Percentiles rank a stretch among this genome's conserved stretches.
phyloP scores from a whole-genome alignment of 2,888 invertebrate genomes.

The Ypsolopha scabrella region DNA sequence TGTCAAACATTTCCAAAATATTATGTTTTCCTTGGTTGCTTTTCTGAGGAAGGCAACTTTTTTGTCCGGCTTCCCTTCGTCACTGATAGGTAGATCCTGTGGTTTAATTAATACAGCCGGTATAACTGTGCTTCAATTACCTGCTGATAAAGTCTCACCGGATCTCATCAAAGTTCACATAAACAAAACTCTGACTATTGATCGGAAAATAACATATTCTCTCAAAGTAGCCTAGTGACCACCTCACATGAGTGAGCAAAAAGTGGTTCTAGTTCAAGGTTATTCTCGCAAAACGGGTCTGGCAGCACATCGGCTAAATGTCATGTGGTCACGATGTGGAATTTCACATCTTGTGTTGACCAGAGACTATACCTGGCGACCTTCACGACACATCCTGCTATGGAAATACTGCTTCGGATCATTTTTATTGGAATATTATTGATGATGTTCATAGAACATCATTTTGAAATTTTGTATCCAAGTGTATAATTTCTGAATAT shows the following conservation, averaged over 20 bases:
- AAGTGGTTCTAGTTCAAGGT: conserved; percentile 38
- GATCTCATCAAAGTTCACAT: no score
- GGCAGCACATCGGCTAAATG: conserved; percentile 1
- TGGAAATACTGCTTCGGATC: neutral
- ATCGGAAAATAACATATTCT: neutral
- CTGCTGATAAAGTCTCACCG: no score
- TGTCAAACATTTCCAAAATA: no score
- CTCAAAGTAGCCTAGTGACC: neutral
- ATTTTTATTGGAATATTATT: neutral
- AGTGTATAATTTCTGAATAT: no score
- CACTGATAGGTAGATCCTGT: no score
- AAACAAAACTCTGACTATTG: neutral
- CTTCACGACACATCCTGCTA: conserved; percentile 8
- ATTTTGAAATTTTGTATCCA: no score
- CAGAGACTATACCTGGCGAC: conserved; percentile 1
- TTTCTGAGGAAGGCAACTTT: no score
- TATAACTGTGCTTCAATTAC: no score
- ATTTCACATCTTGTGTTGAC: neutral
- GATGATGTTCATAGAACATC: no score
- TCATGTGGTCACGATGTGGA: conserved; percentile 5
- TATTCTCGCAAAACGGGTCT: conserved; percentile 8
- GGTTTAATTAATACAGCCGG: no score
- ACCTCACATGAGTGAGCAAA: conserved; percentile 1
- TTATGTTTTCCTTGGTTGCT: no score
- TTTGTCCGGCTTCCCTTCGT: no score